phyloP scores from a whole-genome alignment of 2,113 vertebrate species.

The Phoxinus phoxinus region DNA sequence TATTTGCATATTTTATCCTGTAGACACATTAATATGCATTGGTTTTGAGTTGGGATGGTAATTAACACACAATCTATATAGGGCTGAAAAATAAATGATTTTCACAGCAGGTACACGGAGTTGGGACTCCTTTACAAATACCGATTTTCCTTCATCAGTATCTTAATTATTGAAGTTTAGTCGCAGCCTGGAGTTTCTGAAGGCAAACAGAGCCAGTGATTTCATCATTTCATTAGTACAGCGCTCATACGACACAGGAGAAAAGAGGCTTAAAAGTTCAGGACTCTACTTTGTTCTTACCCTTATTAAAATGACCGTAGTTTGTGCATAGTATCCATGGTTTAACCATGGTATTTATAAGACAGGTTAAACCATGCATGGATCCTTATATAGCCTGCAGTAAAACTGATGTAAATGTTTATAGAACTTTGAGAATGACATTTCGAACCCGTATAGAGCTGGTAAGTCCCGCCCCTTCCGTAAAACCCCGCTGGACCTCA shows the following conservation, averaged over 20 bases:
- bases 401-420: too few species aligned
- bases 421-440: too few species aligned
- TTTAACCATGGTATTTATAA: background rate
- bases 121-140: background rate
- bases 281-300: background rate
- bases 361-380: background rate
- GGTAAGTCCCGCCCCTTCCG: too few species aligned
- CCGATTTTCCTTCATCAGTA: background rate
- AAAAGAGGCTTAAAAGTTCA: background rate
- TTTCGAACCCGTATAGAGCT: too few species aligned
- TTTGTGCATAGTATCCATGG: background rate
- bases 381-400: background rate
- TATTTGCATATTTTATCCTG: background rate
- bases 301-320: background rate
- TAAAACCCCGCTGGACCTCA: too few species aligned
- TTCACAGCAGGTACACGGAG: background rate
- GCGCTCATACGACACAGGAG: background rate
- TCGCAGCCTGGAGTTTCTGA: conserved; percentile 3
- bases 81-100: conserved; percentile 2
- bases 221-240: conserved; percentile 5
- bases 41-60: conserved; percentile 1
- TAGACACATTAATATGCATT: conserved; percentile 21
- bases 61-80: background rate
- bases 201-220: conserved; percentile 15
- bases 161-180: conserved; percentile 22